Evolutionary conservation across 2,888 invertebrate species (phyloP).

Genomic region (Galerucella pusilla): DNA sequence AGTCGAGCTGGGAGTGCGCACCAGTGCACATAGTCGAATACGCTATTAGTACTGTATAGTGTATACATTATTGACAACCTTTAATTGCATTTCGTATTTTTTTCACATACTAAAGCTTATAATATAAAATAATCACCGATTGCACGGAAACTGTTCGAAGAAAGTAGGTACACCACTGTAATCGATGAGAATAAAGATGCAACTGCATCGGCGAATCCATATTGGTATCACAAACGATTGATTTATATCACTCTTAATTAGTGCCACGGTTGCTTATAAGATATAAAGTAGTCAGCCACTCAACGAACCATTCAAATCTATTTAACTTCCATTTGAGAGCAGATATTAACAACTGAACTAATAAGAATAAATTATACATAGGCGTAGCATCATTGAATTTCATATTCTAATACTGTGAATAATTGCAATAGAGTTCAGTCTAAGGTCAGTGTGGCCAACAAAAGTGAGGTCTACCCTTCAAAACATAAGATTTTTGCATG

Average conservation of each 20-base stretch:
- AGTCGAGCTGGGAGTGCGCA: too few species aligned
- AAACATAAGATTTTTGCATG: too few species aligned
- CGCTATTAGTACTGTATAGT: too few species aligned
- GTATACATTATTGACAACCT: too few species aligned
- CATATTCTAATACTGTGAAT: not conserved
- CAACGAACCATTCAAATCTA: conserved; percentile 9
- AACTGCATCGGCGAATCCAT: not conserved
- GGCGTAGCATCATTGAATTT: not conserved
- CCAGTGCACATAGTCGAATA: too few species aligned
- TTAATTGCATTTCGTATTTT: too few species aligned
- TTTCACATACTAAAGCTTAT: too few species aligned
- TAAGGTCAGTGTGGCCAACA: too few species aligned
- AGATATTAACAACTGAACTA: conserved; percentile 8
- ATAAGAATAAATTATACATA: not conserved
- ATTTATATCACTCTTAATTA: conserved; percentile 16
- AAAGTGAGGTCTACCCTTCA: too few species aligned
- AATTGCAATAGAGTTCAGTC: too few species aligned
- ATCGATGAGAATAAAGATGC: not conserved
- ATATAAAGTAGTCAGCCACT: conserved; percentile 18
- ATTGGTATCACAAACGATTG: conserved; percentile 16
- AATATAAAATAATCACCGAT: too few species aligned
- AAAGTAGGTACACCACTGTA: not conserved
- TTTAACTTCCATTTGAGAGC: conserved; percentile 18
- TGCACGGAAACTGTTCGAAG: too few species aligned
- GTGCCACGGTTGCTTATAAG: conserved; percentile 1